Evolutionary conservation across 2,797 vertebrate species (phyloP), one percentile per base, ranked within the genome.

Genomic region (Merluccius polli): DNA sequence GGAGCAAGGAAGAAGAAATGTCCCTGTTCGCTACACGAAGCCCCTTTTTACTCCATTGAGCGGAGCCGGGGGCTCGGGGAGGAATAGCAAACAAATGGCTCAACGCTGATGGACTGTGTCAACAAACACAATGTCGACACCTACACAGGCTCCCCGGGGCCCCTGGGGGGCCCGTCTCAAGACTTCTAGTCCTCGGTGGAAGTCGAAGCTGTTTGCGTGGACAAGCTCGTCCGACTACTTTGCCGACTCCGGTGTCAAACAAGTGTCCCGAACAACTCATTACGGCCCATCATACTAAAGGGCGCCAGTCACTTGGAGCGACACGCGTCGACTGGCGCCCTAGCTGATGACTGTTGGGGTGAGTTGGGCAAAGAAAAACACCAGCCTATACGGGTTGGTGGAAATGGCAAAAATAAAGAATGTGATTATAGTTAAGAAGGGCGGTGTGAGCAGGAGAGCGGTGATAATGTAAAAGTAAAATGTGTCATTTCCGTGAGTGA

Each of bases 1-100:
- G 48, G 48, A 65, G 85, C 82, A 84, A 59, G 36, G 72, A 81
- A 86, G 71, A 80, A 75, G 82, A 82, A 83, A 82, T 80, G 86
- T 83, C 84, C 79, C 27, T 73, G 76, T 88, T 84, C 83, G 85
- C 87, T 86, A 85, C 82, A 8, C 79, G 32, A 80, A 84, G 78
- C 78, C 77, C 69, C 77, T 15, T 13, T 78, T 80, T 29, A 52
- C 48, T 7, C 48, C 41, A 44, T 15, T 0, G 44, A 21, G 16
- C 12, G 11, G 16, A 21, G 44, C 5, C 16, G 15, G 44, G 36
- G 36, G 36, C 36, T 13, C 36, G 3, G 36, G 11, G 36, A 38
- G 38, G 38, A 13, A 41, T 12, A 41, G 38, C 38, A 41, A 41
- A 41, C 38, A 41, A 41, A 41, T 13, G 38, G 13, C 38, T 41